phyloP scores from a whole-genome alignment of 2,888 invertebrate species.

The Rosalia funebris region DNA sequence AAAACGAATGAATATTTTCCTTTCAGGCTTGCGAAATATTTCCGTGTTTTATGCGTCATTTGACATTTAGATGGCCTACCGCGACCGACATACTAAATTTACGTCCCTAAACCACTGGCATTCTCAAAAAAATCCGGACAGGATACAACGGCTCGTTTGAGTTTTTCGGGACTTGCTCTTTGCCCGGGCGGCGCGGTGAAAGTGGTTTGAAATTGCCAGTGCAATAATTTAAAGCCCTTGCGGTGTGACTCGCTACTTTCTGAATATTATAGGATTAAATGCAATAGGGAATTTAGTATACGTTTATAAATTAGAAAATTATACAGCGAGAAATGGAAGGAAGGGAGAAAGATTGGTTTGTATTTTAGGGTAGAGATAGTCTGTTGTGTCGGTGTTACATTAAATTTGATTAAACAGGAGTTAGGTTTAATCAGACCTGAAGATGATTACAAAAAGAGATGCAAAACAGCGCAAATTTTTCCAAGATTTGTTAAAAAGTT shows the following conservation, averaged over 20 bases:
- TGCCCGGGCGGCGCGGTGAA: slow-evolving; percentile 7
- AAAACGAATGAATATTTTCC: too few species aligned
- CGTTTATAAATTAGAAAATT: slow-evolving; percentile 42
- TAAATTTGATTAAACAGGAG: neutral
- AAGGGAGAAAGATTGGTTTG: slow-evolving; percentile 35
- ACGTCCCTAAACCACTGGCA: slow-evolving; percentile 12
- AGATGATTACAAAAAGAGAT: too few species aligned
- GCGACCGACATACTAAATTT: too few species aligned
- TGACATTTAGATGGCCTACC: too few species aligned
- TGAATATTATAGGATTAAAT: slow-evolving; percentile 26
- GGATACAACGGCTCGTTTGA: slow-evolving; percentile 14
- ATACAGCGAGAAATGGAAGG: slow-evolving; percentile 33
- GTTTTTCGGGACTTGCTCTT: slow-evolving; percentile 13
- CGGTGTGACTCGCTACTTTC: slow-evolving; percentile 14
- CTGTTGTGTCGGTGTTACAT: slow-evolving; percentile 8
- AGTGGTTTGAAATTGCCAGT: slow-evolving; percentile 12
- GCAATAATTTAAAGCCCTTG: slow-evolving; percentile 18
- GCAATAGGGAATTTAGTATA: slow-evolving; percentile 35
- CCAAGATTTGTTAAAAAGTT: too few species aligned
- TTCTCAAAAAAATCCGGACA: slow-evolving; percentile 8
- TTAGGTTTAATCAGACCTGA: too few species aligned
- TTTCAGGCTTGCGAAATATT: too few species aligned
- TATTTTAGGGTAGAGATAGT: slow-evolving; percentile 35
- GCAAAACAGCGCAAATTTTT: too few species aligned
- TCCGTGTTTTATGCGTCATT: too few species aligned